Evolutionary conservation across 1,140 invertebrate species (phyloP), one percentile per base, ranked within the genome.

Genomic region (Bombus pyrosoma): DNA sequence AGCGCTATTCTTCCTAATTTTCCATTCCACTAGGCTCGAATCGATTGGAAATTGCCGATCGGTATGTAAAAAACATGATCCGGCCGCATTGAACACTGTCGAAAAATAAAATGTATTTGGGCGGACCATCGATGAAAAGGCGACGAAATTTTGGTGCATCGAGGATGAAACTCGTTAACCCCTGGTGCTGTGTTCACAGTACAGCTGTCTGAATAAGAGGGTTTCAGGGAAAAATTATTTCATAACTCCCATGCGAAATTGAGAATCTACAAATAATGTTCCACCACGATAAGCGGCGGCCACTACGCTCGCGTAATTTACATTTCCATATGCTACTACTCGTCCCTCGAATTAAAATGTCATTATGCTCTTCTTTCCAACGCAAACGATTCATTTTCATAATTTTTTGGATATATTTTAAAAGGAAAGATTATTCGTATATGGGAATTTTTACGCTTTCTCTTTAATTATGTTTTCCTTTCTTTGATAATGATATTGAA

Each of bases 211-310:
- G 81, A 86, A 89, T 84, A 81, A 90, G 66, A 71, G 80, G 77
- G 88, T 81, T 89, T 89, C 37, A 86, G 77, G 77, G n/a, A 83
- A 89, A 89, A 89, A 88, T 89, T 85, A 80, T 89, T 88, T 89
- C 69, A 86, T 68, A 86, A 80, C 53, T 69, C 82, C 22, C 68
- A 68, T 32, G 78, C 8, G 59, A 78, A 82, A 88, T 88, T 81
- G 82, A 86, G 87, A 88, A 81, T 43, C 86, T 85, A 22, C 86
- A 85, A 89, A 88, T 89, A 88, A 89, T 88, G 87, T 86, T 88
- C 77, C 57, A 64, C 76, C 34, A 78, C 57, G 59, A 34, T 89
- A 41, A 88, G 73, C 86, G 57, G 37, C n/a, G 28, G 28, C 59
- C 28, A 62, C 59, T 12, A 59, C 57, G 10, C 28, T n/a, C 59